These are phyloP conservation scores for Argyresthia albistria DNA, from an alignment of 2,888 invertebrate genomes.

Conservation along the genomic window DNA sequence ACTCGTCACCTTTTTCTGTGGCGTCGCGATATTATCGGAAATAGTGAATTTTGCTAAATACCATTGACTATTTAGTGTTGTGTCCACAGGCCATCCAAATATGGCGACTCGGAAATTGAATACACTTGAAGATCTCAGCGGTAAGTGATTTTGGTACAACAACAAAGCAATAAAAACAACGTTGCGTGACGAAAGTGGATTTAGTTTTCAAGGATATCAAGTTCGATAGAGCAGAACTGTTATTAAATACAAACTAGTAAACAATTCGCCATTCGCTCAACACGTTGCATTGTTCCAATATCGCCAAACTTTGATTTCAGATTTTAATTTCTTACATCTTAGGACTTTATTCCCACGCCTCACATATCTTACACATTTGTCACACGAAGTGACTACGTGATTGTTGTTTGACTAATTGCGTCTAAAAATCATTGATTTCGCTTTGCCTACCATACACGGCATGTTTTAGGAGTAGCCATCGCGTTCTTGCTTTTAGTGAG, in stretches of 20 bases:
- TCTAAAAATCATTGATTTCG: conserved; percentile 19
- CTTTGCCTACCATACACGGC: conserved; percentile 17
- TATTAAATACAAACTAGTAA: not conserved
- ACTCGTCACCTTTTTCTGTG: not conserved
- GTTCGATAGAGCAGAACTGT: conserved; percentile 4
- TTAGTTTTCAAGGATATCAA: conserved; percentile 15
- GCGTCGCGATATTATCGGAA: not conserved
- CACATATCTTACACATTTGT: not conserved
- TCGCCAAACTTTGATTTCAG: not conserved
- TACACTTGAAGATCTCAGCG: conserved; percentile 62
- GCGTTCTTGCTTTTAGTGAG: not conserved
- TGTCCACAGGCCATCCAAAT: conserved; percentile 19
- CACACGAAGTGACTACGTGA: not conserved
- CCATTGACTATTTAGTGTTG: not conserved
- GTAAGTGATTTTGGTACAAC: conserved; percentile 30
- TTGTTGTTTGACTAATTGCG: conserved; percentile 19
- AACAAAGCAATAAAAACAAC: conserved; percentile 2
- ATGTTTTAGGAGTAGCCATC: not conserved
- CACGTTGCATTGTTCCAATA: not conserved
- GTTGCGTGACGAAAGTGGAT: conserved; percentile 31
- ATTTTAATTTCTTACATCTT: not conserved
- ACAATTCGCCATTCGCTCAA: not conserved
- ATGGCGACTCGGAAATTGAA: conserved; percentile 63
- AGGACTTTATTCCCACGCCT: not conserved
- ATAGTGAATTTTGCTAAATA: not conserved